phyloP scores from a whole-genome alignment of 2,888 invertebrate species.

The Lasioglossum zephyrum region DNA sequence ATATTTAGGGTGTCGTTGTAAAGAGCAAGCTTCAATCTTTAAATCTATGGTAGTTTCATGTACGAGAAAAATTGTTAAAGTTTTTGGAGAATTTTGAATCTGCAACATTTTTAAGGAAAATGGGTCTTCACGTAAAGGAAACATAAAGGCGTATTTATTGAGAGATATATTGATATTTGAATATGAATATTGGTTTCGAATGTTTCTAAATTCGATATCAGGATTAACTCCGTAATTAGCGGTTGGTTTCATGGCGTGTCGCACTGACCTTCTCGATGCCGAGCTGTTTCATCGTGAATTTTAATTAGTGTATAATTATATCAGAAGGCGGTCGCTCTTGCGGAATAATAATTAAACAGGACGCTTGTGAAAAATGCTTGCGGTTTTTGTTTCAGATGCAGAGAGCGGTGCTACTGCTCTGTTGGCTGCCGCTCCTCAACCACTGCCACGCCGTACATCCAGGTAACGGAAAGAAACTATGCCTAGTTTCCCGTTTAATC shows the following conservation, averaged over 20 bases:
- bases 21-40: background rate
- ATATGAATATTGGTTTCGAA: background rate
- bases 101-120: background rate
- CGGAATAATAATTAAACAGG: constrained; percentile 28
- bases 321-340: constrained; percentile 10
- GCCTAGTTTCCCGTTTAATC: background rate
- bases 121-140: background rate
- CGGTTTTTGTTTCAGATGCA: constrained; percentile 80
- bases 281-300: constrained; percentile 20
- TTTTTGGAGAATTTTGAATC: background rate
- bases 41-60: background rate
- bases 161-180: background rate
- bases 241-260: constrained; percentile 31
- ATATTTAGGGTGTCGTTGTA: background rate
- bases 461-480: constrained; percentile 72
- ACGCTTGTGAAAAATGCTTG: constrained; percentile 30
- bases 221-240: constrained; percentile 37
- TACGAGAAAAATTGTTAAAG: background rate
- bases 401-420: constrained; percentile 83
- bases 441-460: constrained; percentile 84
- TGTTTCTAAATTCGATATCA: constrained; percentile 11
- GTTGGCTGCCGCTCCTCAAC: constrained; percentile 83
- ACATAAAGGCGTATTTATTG: background rate
- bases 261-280: constrained; percentile 8
- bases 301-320: constrained; percentile 49